Conservation (phyloP, 2,797 vertebrate species). For the Florisuga fusca region DNA sequence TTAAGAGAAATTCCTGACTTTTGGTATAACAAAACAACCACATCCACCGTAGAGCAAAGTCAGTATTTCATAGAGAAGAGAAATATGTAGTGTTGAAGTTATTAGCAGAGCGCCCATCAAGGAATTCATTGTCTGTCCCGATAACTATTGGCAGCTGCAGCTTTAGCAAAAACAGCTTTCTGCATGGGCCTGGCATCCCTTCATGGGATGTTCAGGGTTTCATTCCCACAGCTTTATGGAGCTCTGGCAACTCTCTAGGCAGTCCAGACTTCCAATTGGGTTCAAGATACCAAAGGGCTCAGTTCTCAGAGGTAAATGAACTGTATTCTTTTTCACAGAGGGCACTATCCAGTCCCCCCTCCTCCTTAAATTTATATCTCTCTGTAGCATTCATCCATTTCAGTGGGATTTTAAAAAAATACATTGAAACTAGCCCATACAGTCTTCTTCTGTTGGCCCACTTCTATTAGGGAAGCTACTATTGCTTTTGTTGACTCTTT, state of each 20-base stretch:
- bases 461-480: neutral
- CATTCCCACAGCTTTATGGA: neutral
- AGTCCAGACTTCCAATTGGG: neutral
- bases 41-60: neutral
- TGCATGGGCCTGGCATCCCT: neutral
- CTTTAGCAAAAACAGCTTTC: neutral
- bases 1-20: neutral
- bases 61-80: neutral
- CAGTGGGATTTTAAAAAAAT: neutral
- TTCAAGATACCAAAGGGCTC: neutral
- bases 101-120: neutral
- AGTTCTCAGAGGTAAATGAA: neutral
- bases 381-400: neutral
- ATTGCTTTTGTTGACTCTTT: neutral
- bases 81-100: neutral
- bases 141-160: neutral
- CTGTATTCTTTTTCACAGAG: neutral
- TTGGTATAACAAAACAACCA: neutral
- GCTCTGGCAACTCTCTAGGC: neutral
- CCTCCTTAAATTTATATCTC: neutral
- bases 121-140: neutral
- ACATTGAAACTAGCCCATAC: neutral
- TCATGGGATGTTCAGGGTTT: rapidly evolving
- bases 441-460: neutral
- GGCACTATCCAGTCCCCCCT: neutral